Conservation (phyloP, 2,797 vertebrate genomes). For the Smutsia gigantea region DNA sequence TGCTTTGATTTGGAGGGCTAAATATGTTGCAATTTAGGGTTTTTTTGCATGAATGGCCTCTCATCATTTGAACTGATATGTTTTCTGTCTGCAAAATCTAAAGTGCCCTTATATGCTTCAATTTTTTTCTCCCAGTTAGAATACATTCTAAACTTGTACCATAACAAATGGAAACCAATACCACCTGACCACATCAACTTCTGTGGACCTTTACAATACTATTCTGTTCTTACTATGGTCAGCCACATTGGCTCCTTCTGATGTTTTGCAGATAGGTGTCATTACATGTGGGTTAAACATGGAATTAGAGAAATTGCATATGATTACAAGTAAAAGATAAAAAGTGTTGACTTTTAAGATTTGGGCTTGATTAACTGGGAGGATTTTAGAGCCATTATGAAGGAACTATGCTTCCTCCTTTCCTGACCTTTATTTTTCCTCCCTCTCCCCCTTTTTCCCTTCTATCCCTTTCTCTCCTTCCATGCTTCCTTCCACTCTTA, state of each 20-base stretch:
- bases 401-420: background rate
- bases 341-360: background rate
- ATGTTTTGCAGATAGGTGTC: background rate
- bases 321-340: background rate
- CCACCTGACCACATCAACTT: background rate
- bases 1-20: background rate
- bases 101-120: background rate
- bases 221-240: background rate
- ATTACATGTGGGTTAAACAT: background rate
- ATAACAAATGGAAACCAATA: background rate
- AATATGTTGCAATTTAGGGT: background rate
- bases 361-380: background rate
- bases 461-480: too few relatives aligned
- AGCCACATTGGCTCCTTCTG: rapidly evolving
- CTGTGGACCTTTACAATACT: background rate
- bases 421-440: background rate
- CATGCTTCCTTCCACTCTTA: rapidly evolving
- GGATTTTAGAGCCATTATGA: background rate
- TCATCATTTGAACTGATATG: background rate
- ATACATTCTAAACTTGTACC: background rate
- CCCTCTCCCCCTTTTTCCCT: rapidly evolving
- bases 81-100: background rate
- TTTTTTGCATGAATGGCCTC: background rate
- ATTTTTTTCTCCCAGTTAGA: background rate
- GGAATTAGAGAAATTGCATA: background rate